Base-by-base conservation (phyloP, 2,113 vertebrate genomes). In the Cygnus buccinator region DNA sequence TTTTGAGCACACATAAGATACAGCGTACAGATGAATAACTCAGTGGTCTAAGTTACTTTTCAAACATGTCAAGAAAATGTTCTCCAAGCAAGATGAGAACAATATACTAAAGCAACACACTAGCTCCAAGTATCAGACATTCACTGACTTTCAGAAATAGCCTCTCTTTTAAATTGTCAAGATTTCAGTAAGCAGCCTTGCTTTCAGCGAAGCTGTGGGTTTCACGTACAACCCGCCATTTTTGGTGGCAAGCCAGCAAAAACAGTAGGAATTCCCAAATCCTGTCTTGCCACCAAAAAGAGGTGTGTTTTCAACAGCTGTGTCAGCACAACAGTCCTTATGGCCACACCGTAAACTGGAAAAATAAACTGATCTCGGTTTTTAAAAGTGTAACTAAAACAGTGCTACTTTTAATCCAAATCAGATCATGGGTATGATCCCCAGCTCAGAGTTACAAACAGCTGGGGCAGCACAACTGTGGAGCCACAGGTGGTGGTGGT, bases 1-100 rank as follows among this genome's bases (percentile, higher is more conserved):
- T 92, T 94, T 97, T 96, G 96, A 95, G 96, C 92, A 66, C n/a
- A 87, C 43, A 96, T 90, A 95, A 94, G 96, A 92, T 93, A 92
- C 66, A 92, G 79, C 58, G 89, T 94, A 87, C 80, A 92, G 80
- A 74, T 94, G 90, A 96, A 55, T 93, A 79, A 82, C 84, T 87
- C 91, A 79, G 37, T 52, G 70, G 59, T 50, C 94, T 89, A 72
- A 93, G 88, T 86, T 79, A 87, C 87, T 93, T 92, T 92, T 87
- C 73, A 92, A 84, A 92, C 71, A 82, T n/a, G 91, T 96, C 89
- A 96, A 87, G 62, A 96, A 94, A 96, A 96, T 91, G 89, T 94
- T 96, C 95, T 94, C 54, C 70, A 68, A 67, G 83, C 39, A 54
- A 84, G 82, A 92, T 17, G 39, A 93, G 81, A 94, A 95, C 55